phyloP scores from a whole-genome alignment of 2,888 invertebrate genomes.

The Pristionchus entomophagus region DNA sequence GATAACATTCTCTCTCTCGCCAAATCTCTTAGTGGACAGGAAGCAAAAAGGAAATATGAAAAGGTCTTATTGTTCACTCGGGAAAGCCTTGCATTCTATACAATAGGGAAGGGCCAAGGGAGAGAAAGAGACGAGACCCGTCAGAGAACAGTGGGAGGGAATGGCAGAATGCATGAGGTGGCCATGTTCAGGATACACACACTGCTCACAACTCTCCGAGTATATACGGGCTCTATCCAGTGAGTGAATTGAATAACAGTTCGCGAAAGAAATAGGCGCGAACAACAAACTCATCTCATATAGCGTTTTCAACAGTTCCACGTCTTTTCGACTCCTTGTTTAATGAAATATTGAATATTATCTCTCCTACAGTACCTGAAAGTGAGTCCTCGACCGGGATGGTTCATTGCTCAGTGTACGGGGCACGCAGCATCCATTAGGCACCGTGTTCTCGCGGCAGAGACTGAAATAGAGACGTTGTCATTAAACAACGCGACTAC shows the following conservation, averaged over 20 bases:
- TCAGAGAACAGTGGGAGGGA: background rate
- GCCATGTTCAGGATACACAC: background rate
- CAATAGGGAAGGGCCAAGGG: background rate
- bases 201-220: background rate
- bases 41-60: background rate
- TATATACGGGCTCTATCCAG: background rate
- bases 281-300: background rate
- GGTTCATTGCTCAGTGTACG: slow-evolving; percentile 52
- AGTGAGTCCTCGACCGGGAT: slow-evolving; percentile 41
- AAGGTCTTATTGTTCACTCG: slow-evolving; percentile 36
- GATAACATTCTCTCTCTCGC: background rate
- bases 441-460: slow-evolving; percentile 59
- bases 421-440: slow-evolving; percentile 45
- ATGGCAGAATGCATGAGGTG: background rate
- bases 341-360: background rate
- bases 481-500: too few species aligned
- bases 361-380: slow-evolving; percentile 13
- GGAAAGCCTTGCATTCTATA: slow-evolving; percentile 27
- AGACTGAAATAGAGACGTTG: slow-evolving; percentile 53
- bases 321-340: background rate
- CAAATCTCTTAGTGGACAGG: background rate
- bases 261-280: too few species aligned
- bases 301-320: background rate
- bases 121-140: background rate
- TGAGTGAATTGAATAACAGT: background rate